phyloP scores from a whole-genome alignment of 2,113 vertebrate genomes.

The Callaeas wilsoni region DNA sequence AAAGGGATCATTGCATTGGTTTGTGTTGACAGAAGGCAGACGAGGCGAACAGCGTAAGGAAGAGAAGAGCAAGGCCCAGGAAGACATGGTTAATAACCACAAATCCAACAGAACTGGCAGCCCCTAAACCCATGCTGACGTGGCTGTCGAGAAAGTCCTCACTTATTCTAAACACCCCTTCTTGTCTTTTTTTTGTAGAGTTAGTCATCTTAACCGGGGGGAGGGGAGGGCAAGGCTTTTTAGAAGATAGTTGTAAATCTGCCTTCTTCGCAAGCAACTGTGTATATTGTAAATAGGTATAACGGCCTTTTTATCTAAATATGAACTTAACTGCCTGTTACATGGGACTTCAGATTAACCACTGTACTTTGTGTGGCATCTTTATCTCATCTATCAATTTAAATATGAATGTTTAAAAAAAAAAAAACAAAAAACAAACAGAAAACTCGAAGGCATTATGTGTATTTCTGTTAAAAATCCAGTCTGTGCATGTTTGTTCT shows the following conservation, averaged over 20 bases:
- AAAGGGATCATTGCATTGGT: conserved; percentile 68
- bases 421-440: neutral
- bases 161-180: conserved; percentile 25
- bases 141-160: conserved; percentile 28
- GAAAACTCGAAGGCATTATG: conserved; percentile 58
- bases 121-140: neutral
- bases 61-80: conserved; percentile 7
- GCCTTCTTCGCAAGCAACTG: conserved; percentile 75
- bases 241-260: conserved; percentile 80
- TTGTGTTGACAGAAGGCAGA: neutral
- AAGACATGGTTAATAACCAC: neutral
- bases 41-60: neutral
- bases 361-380: conserved; percentile 73
- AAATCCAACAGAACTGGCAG: neutral
- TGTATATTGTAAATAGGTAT: conserved; percentile 96
- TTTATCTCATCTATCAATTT: conserved; percentile 67
- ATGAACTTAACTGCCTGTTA: conserved; percentile 84
- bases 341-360: conserved; percentile 84
- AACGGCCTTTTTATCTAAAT: conserved; percentile 91
- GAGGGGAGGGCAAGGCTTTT: conserved; percentile 71
- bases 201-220: conserved; percentile 64
- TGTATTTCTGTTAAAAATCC: conserved; percentile 58
- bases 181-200: conserved; percentile 72
- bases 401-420: conserved; percentile 66
- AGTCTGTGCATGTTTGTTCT: conserved; percentile 64